A percentile compares a stretch with the other conserved stretches of the same genome.
Conservation (phyloP, 2,888 invertebrate species). For the Sclerodermus sp. region DNA sequence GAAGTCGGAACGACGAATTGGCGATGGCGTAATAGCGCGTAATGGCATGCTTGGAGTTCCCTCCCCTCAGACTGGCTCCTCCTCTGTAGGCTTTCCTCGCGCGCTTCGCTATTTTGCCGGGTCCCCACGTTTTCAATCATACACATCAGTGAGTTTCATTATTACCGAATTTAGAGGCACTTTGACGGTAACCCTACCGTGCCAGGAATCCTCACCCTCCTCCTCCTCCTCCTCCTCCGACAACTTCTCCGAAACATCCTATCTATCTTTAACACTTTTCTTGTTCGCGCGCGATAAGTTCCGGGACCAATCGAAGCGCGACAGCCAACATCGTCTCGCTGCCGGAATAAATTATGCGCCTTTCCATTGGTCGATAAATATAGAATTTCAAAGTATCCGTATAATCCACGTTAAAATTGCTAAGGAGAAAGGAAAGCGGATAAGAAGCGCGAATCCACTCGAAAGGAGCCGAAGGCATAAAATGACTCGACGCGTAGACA, state of each 20-base stretch:
- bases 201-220: constrained; percentile 23
- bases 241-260: too few relatives aligned
- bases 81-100: constrained; percentile 17
- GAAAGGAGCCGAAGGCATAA: too few relatives aligned
- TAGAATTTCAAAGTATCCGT: constrained; percentile 2
- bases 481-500: too few relatives aligned
- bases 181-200: constrained; percentile 19
- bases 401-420: not conserved
- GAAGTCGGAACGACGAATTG: constrained; percentile 13
- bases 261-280: too few relatives aligned
- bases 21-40: constrained; percentile 32
- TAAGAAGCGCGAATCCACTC: too few relatives aligned
- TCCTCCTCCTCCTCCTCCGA: constrained; percentile 26
- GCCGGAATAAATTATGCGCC: constrained; percentile 37
- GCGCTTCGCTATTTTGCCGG: constrained; percentile 31
- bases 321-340: too few relatives aligned
- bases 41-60: constrained; percentile 25
- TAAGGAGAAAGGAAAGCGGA: not conserved
- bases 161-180: constrained; percentile 48
- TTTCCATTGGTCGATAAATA: constrained; percentile 3
- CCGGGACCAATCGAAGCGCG: too few relatives aligned
- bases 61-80: not conserved
- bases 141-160: constrained; percentile 51
- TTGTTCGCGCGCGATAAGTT: too few relatives aligned
- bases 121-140: constrained; percentile 49